Evolutionary conservation across 2,797 vertebrate genomes (phyloP), one percentile per base, ranked within the genome.

Genomic region (Clarias fuscus): DNA sequence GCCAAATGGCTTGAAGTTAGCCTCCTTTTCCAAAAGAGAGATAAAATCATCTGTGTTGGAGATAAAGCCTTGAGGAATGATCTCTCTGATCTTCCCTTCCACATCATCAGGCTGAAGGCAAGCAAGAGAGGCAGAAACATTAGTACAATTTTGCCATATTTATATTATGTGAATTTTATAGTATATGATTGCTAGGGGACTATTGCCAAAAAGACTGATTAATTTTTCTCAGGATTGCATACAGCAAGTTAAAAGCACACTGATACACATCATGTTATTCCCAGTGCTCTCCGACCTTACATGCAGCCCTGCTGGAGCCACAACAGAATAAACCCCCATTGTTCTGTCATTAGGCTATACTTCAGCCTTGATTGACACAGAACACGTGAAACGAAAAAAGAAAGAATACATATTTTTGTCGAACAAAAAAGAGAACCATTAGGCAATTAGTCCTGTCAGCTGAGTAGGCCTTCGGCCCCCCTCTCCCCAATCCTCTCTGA

Each of bases 361-460:
- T 88, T 82, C 77, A 89, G 86, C 78, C 76, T 81, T 91, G 90
- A 92, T 89, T 92, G 90, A 90, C 88, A 88, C 30, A 76, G 88
- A 72, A 79, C 86, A 90, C 83, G 82, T 79, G 86, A 88, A 91
- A 92, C 88, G 89, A 90, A 92, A 92, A 84, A 75, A 75, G 84
- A 86, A 90, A 92, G 91, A 88, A 92, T 92, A 92, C 90, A 91
- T 90, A 90, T 93, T 92, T 93, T 92, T 92, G 92, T 89, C 85
- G 80, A 67, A 86, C 86, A 92, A 95, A 96, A 97, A 93, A 80
- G 93, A 94, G 96, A 96, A 91, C 93, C 93, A 95, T 95, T 95
- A 96, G 94, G 96, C 96, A 96, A 96, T 97, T 97, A 96, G 97
- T 96, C 97, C 96, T 96, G 97, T 99, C 97, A 98, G 97, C 98